phyloP scores from a whole-genome alignment of 30 jellyfish, hydroid and myxozoan genomes.

The Haliclystus octoradiatus region DNA sequence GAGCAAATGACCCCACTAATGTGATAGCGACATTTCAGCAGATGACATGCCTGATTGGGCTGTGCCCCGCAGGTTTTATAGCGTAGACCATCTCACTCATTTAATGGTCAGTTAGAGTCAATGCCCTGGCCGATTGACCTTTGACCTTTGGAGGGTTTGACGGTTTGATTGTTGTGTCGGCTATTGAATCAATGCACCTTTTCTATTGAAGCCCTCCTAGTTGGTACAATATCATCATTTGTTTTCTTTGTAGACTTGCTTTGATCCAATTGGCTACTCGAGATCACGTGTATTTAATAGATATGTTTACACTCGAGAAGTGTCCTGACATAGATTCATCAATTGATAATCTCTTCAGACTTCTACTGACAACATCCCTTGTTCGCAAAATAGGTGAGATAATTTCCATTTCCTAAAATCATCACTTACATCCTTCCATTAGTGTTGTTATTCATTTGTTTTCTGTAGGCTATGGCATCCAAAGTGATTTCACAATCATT shows the following conservation, averaged over 20 bases:
- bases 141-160: background rate
- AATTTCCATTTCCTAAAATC: background rate
- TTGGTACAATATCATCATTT: background rate
- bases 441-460: background rate
- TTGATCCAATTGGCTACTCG: conserved; percentile 71
- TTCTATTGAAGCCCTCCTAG: background rate
- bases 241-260: conserved; percentile 49
- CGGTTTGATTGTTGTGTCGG: background rate
- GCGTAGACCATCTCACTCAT: too few species aligned
- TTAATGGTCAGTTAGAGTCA: background rate
- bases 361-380: conserved; percentile 52
- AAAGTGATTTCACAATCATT: conserved; percentile 65
- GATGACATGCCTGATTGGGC: too few species aligned
- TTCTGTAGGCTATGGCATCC: conserved; percentile 78
- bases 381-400: conserved; percentile 44
- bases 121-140: background rate
- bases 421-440: background rate
- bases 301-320: conserved; percentile 36
- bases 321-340: conserved; percentile 38
- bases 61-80: too few species aligned
- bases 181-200: background rate
- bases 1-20: too few species aligned
- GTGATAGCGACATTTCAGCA: too few species aligned
- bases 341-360: conserved; percentile 31
- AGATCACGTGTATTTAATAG: conserved; percentile 49